A percentile compares a stretch with the other conserved stretches of the same genome.
These are phyloP conservation scores for Phoronis australis DNA, from an alignment of 2,888 invertebrate genomes.

Conservation along the genomic window DNA sequence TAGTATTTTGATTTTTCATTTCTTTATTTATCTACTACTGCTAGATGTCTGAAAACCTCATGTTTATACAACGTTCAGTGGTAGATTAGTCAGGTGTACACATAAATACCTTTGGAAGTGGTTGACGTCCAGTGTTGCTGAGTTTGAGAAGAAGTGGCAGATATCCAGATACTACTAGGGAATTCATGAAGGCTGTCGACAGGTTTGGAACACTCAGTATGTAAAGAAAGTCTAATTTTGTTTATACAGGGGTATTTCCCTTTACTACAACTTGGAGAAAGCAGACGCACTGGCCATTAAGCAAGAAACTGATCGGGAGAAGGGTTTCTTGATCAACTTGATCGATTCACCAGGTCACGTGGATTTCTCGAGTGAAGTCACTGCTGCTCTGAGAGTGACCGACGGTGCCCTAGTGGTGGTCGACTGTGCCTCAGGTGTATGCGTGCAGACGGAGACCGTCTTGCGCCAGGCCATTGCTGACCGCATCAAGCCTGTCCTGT, in stretches of 20 bases:
- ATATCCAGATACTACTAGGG: too few relatives aligned
- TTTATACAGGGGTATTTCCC: constrained; percentile 87
- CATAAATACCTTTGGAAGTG: too few relatives aligned
- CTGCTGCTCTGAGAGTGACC: constrained; percentile 98
- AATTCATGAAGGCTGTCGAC: too few relatives aligned
- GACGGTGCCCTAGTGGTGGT: constrained; percentile 99
- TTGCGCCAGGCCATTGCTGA: constrained; percentile 99
- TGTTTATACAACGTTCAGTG: too few relatives aligned
- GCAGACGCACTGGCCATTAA: constrained; percentile 93
- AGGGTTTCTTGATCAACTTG: constrained; percentile 98
- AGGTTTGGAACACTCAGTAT: too few relatives aligned
- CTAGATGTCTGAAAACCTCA: too few relatives aligned
- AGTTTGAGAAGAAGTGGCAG: too few relatives aligned
- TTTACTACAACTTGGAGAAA: constrained; percentile 95
- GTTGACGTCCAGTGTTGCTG: too few relatives aligned
- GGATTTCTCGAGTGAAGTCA: constrained; percentile 99
- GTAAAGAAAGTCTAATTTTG: too few relatives aligned
- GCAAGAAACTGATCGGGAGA: constrained; percentile 61
- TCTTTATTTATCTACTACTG: too few relatives aligned
- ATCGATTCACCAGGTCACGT: constrained; percentile 99
- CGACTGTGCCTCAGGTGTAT: constrained; percentile 99
- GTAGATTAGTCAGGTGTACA: too few relatives aligned
- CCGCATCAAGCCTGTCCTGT: constrained; percentile 98
- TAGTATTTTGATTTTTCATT: too few relatives aligned
- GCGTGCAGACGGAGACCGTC: constrained; percentile 99